A percentile compares a stretch with the other conserved stretches of the same genome.
These are phyloP conservation scores for Hemitrygon akajei DNA, from an alignment of 2,797 vertebrate species.

Conservation along the genomic window DNA sequence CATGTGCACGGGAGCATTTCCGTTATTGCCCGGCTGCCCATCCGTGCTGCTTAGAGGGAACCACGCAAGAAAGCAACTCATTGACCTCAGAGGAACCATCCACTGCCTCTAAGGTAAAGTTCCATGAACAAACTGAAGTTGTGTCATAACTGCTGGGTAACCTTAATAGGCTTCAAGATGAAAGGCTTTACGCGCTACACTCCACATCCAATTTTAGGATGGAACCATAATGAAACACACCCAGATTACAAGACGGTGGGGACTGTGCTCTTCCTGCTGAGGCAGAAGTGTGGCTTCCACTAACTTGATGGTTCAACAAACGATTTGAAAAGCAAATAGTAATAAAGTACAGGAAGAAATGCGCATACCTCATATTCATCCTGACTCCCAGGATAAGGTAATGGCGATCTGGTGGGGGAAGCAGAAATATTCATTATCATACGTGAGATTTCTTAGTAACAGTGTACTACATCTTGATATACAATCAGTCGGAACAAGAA, in stretches of 20 bases:
- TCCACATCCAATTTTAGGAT: neutral
- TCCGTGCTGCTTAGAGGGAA: no score
- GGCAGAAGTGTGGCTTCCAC: neutral
- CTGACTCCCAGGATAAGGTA: conserved; percentile 79
- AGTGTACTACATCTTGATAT: neutral
- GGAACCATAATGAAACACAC: neutral
- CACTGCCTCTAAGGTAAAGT: neutral
- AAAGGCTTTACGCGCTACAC: neutral
- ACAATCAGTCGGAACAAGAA: no score
- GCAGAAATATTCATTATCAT: neutral
- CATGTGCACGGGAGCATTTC: no score
- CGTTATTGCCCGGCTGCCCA: no score
- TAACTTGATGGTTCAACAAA: neutral
- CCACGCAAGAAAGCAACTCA: no score
- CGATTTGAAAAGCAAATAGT: neutral
- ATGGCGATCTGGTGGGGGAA: conserved; percentile 70
- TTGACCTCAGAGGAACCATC: neutral
- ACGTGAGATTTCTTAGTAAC: neutral
- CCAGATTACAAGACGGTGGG: neutral
- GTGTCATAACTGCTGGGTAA: neutral
- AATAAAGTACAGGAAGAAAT: neutral
- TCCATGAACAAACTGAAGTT: neutral
- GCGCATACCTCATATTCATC: conserved; percentile 85
- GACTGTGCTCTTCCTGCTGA: neutral
- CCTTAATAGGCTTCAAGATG: neutral